Evolutionary conservation across 2,888 invertebrate species (phyloP), one percentile per base, ranked within the genome.

Genomic region (Eupithecia inturbata): DNA sequence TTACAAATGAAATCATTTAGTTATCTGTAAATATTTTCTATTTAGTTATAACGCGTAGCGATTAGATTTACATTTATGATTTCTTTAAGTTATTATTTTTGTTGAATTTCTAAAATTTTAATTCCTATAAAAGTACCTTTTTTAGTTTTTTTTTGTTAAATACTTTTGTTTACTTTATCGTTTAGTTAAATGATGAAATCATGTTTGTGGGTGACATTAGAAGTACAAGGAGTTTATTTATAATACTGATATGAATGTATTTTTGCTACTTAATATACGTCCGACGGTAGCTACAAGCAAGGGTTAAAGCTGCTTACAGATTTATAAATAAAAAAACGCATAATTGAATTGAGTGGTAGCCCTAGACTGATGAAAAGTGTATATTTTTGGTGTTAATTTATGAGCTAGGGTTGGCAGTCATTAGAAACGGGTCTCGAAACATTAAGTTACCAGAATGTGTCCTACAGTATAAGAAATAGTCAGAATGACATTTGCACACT

Each of bases 81-180:
- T 87, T 88, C 71, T 64, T 85, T 86, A 87, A 86, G 82, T 82
- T 86, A 85, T 84, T 83, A 77, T 84, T 84, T 85, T 92, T 92
- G 92, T 92, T 92, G 89, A 76, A 90, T 81, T 88, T 91, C 91
- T 92, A 88, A 82, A 92, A 89, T 84, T 82, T 91, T 91, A 92
- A 94, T 94, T 94, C 94, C 94, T 94, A 93, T 88, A 85, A 88
- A 89, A 84, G 92, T 93, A 93, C 92, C 92, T 93, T 91, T 87
- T 88, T 86, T 82, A 82, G 85, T 85, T 85, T 84, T 88, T 88
- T 83, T 83, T 90, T 91, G 89, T 88, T 90, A 89, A 84, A 84
- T 87, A 86, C 85, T 86, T 85, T 85, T 89, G 84, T 86, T 85
- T 89, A 89, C 85, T 84, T 84, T 89, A 88, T 85, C 79, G 82